phyloP scores from a whole-genome alignment of 2,113 vertebrate genomes.

The Ptilorrhoa leucosticta region DNA sequence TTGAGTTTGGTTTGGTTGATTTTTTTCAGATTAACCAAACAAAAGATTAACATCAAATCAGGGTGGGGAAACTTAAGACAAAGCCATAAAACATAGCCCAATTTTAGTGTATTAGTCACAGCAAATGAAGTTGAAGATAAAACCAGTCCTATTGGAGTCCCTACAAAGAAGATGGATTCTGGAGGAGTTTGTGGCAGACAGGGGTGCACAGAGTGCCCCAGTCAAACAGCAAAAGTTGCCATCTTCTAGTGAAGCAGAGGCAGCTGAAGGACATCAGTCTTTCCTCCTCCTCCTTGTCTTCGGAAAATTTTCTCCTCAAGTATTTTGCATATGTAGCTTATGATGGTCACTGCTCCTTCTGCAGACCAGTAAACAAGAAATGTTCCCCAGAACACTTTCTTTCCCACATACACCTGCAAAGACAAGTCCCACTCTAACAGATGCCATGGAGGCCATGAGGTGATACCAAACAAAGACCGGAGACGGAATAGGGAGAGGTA shows the following conservation, averaged over 20 bases:
- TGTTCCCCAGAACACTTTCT: background rate
- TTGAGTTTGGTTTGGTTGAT: accelerated
- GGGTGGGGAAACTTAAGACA: background rate
- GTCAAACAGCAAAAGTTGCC: accelerated
- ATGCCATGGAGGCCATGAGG: background rate
- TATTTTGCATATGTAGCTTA: background rate
- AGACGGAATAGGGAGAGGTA: accelerated
- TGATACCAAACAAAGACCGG: background rate
- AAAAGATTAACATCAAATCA: background rate
- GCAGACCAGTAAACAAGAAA: background rate
- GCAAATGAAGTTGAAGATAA: background rate
- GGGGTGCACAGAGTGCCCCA: accelerated
- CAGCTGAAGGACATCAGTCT: background rate
- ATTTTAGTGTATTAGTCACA: background rate
- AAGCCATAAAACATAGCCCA: background rate
- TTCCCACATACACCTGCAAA: background rate
- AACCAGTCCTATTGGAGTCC: background rate
- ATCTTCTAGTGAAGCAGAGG: background rate
- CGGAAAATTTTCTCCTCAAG: background rate
- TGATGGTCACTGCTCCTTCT: background rate
- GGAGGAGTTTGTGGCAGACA: background rate
- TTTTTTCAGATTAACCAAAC: background rate
- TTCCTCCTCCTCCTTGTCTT: background rate
- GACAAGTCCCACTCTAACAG: background rate
- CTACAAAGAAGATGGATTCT: background rate